Evolutionary conservation across 2,797 vertebrate species (phyloP), one percentile per base, ranked within the genome.

Genomic region (Phaenicophaeus curvirostris): DNA sequence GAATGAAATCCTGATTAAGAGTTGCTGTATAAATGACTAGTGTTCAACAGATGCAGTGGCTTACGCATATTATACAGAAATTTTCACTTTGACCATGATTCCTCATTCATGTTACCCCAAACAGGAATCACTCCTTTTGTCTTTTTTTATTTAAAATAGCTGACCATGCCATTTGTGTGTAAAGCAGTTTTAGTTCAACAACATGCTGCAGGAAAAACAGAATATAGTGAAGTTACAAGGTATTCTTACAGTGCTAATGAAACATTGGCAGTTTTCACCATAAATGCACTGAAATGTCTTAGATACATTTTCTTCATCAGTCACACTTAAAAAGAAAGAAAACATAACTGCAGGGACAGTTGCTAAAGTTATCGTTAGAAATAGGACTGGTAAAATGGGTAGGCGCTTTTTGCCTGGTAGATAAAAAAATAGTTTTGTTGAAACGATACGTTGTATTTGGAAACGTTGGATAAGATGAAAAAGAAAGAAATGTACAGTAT

Each of bases 61-160:
- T 97, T 91, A 91, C 62, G 90, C 2, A 83, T 44, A 63, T 58
- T 90, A 96, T 67, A 85, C 50, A 91, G 87, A 89, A 58, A n/a
- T 79, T 90, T 95, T 81, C 63, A 76, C 67, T 92, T 88, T 96
- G 58, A 95, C 93, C 93, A 80, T 91, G 87, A 91, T 71, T 58
- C 33, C 37, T 95, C 57, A 90, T 92, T 95, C 68, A 76, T 88
- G 23, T 72, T 92, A 89, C 78, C 54, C 96, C 95, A 97, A 92
- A 46, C 30, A 93, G 27, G 58, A 96, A 90, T 89, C 2, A 54
- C 94, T 71, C 20, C 4, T 93, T 31, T 42, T 46, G 5, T 66
- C 51, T 72, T 96, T 89, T 35, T 71, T 39, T 7, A 20, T n/a
- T n/a, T n/a, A 23, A 31, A 85, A 84, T 57, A 87, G 55, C 72